Base-by-base conservation (phyloP, 2,797 vertebrate species). In the Intellagama lesueurii region DNA sequence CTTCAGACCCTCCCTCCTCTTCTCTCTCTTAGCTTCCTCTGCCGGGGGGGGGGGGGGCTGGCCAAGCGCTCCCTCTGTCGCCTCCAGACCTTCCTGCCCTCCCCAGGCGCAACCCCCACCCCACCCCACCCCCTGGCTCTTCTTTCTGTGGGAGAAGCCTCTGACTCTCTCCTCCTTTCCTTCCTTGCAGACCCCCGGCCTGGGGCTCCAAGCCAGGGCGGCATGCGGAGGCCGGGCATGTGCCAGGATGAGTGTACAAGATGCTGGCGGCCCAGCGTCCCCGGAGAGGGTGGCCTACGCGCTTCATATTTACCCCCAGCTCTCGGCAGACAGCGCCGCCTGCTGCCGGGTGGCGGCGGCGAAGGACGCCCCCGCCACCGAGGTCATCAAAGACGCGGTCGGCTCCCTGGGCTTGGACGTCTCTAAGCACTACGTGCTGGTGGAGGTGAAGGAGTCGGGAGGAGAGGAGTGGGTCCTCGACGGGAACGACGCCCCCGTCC, bases 381-480 rank as follows among this genome's bases (percentile, higher is more conserved):
- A 98, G 0, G 94, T 95, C 70, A 96, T 95, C 72, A 97, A 97
- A 91, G 97, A 98, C 17, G 97, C 97, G 0, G 93, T 98, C 7
- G 87, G 93, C 86, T 96, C 94, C 28, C 95, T 99, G 90, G 97
- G 94, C 17, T 96, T 99, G 95, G 98, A 99, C 24, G 91, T 96
- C 69, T 95, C 96, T 0, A 98, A 98, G 86, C 94, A 96, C 93
- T 99, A 99, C 0, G 98, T 98, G 81, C 96, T 99, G 1, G 98
- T 98, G 73, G 99, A 99, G 95, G 99, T 99, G 93, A 99, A 99
- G 92, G 99, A 99, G 94, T 98, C 98, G 0, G 99, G 99, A 0
- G 99, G 99, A 28, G 99, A 99, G 93, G 99, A 99, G 93, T 99
- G 99, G 99, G 98, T 99, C 5, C 97, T 99, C 64, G 99, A 99